These are phyloP conservation scores for Scaptomyza polygonia DNA, from an alignment of 2,888 invertebrate species.

Conservation along the genomic window DNA sequence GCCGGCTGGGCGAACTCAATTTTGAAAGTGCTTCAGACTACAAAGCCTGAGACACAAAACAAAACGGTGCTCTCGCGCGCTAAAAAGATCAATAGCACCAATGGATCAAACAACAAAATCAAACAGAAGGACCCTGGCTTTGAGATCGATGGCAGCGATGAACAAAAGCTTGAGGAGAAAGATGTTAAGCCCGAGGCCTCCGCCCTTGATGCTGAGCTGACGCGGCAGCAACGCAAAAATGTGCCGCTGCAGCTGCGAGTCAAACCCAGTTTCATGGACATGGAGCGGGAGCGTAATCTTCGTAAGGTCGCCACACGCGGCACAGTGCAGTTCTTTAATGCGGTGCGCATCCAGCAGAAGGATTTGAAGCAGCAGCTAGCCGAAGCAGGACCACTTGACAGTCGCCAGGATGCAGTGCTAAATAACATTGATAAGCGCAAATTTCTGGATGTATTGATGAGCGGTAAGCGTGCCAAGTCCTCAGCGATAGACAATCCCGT, in stretches of 20 bases:
- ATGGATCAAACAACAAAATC: conserved; percentile 83
- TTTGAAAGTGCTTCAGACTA: conserved; percentile 90
- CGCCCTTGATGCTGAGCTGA: conserved; percentile 63
- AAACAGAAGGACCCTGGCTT: conserved; percentile 86
- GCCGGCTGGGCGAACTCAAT: conserved; percentile 93
- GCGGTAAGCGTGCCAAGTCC: conserved; percentile 86
- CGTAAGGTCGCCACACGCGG: conserved; percentile 95
- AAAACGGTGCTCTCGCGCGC: conserved; percentile 91
- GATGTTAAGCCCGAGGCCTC: conserved; percentile 83
- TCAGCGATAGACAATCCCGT: conserved; percentile 84
- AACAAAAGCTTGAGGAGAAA: conserved; percentile 78
- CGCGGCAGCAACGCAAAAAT: conserved; percentile 72
- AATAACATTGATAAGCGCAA: conserved; percentile 89
- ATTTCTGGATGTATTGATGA: conserved; percentile 92
- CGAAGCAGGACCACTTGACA: conserved; percentile 90
- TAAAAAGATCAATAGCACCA: conserved; percentile 87
- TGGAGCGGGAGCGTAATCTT: conserved; percentile 90
- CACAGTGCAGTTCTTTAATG: conserved; percentile 96
- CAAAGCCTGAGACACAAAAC: conserved; percentile 90
- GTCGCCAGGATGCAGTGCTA: conserved; percentile 90
- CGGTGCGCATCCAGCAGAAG: conserved; percentile 93
- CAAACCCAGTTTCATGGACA: conserved; percentile 91
- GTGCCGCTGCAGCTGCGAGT: conserved; percentile 87
- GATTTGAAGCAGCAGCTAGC: conserved; percentile 89
- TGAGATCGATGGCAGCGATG: conserved; percentile 87